Evolutionary conservation across 2,113 vertebrate genomes (phyloP).

Genomic region (Aramus guarauna): DNA sequence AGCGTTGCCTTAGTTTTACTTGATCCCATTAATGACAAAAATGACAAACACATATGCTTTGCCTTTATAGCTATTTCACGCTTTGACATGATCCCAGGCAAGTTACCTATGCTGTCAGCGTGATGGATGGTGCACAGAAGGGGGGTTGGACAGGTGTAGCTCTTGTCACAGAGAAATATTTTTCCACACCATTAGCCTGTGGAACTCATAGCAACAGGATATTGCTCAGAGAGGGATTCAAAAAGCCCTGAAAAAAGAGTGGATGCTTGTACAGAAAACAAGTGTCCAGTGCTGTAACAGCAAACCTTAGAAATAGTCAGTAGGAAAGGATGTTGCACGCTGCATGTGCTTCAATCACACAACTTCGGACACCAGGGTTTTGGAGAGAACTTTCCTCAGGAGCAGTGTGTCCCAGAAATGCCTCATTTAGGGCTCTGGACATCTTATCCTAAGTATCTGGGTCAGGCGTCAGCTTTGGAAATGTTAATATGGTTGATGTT

Average conservation of each 20-base stretch:
- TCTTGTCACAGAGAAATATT: constrained; percentile 54
- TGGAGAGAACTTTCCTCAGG: not conserved
- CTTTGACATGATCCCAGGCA: constrained; percentile 47
- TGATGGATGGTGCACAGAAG: constrained; percentile 52
- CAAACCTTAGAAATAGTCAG: not conserved
- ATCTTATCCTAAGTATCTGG: not conserved
- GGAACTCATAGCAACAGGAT: constrained; percentile 54
- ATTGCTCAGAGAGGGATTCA: constrained; percentile 2
- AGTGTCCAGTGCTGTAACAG: not conserved
- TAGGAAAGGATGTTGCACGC: not conserved
- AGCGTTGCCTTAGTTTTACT: constrained; percentile 35
- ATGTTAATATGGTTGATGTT: not conserved
- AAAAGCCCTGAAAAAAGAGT: not conserved
- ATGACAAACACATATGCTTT: constrained; percentile 51
- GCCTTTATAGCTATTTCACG: constrained; percentile 63
- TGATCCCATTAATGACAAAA: constrained; percentile 55
- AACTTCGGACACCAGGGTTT: not conserved
- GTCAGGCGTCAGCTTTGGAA: not conserved
- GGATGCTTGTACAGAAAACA: not conserved
- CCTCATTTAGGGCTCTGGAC: not conserved
- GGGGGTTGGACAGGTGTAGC: constrained; percentile 55
- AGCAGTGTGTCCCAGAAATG: not conserved
- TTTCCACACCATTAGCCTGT: constrained; percentile 62
- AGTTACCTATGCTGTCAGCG: constrained; percentile 45
- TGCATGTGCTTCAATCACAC: not conserved